A percentile compares a stretch with the other conserved stretches of the same genome.
Conservation (phyloP, 2,797 vertebrate genomes). For the Pogoniulus pusillus region DNA sequence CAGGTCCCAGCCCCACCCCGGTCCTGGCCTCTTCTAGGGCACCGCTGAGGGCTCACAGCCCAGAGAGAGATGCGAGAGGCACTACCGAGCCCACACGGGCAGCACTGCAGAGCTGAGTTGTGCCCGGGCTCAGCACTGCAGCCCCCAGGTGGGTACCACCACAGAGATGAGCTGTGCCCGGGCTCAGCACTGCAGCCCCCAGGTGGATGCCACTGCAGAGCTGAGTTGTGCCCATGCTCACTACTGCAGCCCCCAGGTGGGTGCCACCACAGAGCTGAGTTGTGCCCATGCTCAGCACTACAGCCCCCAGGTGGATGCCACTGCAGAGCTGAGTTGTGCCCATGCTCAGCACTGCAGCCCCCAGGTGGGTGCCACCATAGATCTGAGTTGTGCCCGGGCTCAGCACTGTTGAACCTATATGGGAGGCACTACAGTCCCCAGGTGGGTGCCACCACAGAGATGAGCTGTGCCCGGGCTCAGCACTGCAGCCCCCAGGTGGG, state of each 20-base stretch:
- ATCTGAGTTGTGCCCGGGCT: too few species aligned
- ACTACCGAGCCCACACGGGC: not conserved
- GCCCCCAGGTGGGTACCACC: too few species aligned
- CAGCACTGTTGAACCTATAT: too few species aligned
- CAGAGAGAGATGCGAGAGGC: not conserved
- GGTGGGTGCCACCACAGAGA: not conserved
- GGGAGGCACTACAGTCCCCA: too few species aligned
- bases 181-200: not conserved
- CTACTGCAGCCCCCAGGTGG: not conserved
- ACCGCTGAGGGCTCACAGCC: not conserved
- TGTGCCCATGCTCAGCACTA: not conserved
- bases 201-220: too few species aligned
- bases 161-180: not conserved
- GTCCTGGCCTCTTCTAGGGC: rapidly evolving
- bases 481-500: not conserved
- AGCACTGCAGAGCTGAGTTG: not conserved
- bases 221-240: not conserved
- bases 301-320: too few species aligned
- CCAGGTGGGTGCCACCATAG: too few species aligned
- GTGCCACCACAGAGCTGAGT: not conserved
- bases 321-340: too few species aligned
- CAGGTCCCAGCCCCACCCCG: not conserved
- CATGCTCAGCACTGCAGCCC: too few species aligned
- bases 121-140: not conserved
- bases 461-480: not conserved